These are phyloP conservation scores for Brevimyrus niger DNA, from an alignment of 2,113 vertebrate genomes.

Conservation along the genomic window DNA sequence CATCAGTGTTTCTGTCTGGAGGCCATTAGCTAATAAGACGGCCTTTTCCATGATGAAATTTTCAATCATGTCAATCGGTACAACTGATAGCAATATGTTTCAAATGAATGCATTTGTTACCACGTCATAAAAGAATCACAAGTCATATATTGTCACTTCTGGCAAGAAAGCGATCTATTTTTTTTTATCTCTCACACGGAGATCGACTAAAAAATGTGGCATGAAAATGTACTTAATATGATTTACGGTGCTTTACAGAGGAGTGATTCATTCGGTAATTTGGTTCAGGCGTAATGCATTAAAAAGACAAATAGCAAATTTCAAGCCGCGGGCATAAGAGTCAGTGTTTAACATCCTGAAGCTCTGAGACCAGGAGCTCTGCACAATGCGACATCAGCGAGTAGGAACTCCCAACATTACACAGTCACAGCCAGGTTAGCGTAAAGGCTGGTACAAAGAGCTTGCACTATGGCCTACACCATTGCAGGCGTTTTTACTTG, in stretches of 20 bases:
- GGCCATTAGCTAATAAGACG: background rate
- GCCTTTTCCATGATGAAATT: background rate
- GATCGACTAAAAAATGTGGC: background rate
- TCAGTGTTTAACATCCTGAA: background rate
- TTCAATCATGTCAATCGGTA: background rate
- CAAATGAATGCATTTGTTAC: background rate
- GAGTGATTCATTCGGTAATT: background rate
- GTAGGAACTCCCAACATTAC: background rate
- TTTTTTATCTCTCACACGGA: background rate
- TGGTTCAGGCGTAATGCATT: background rate
- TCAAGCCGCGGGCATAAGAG: background rate
- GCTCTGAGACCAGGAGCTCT: background rate
- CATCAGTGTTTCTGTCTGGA: background rate
- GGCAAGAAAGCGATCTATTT: background rate
- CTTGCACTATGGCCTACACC: background rate
- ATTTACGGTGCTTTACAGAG: background rate
- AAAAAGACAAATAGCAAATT: background rate
- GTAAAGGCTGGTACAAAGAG: background rate
- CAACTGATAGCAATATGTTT: background rate
- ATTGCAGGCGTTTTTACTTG: background rate
- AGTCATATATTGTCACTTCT: background rate
- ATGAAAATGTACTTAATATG: background rate
- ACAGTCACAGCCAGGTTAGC: background rate
- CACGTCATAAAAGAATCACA: background rate
- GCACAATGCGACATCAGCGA: background rate